Evolutionary conservation across 2,888 invertebrate genomes (phyloP).

Genomic region (Drosophila nigricruria): DNA sequence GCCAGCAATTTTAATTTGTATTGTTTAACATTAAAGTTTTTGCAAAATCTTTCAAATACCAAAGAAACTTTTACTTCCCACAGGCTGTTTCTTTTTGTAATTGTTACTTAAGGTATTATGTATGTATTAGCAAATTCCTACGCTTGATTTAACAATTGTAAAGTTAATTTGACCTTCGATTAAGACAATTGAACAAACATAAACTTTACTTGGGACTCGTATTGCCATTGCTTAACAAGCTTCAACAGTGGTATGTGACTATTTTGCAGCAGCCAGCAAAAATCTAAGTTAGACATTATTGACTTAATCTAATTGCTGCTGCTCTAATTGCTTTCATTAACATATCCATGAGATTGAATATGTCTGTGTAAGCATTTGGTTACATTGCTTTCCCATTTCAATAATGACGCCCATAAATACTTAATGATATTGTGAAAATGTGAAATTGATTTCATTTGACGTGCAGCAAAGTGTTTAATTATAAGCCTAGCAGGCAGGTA

Average conservation of each 20-base stretch:
- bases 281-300: neutral
- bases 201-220: no score
- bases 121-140: neutral
- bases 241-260: neutral
- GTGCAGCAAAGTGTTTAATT: conserved; percentile 65
- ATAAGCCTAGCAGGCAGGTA: conserved; percentile 25
- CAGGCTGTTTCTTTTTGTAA: no score
- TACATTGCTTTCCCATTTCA: conserved; percentile 2
- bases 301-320: neutral
- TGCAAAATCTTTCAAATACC: neutral
- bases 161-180: neutral
- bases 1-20: conserved; percentile 1
- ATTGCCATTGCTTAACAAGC: neutral
- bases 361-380: neutral
- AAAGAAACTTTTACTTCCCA: neutral
- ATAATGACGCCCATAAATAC: conserved; percentile 29
- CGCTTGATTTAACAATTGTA: neutral
- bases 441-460: conserved; percentile 49
- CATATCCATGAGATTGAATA: conserved; percentile 1
- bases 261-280: neutral
- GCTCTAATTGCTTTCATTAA: conserved; percentile 7
- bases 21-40: neutral
- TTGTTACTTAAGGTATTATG: neutral
- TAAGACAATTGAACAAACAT: neutral
- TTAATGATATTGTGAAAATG: conserved; percentile 49